Conservation (phyloP, 2,113 vertebrate species). For the Uropsilus gracilis region DNA sequence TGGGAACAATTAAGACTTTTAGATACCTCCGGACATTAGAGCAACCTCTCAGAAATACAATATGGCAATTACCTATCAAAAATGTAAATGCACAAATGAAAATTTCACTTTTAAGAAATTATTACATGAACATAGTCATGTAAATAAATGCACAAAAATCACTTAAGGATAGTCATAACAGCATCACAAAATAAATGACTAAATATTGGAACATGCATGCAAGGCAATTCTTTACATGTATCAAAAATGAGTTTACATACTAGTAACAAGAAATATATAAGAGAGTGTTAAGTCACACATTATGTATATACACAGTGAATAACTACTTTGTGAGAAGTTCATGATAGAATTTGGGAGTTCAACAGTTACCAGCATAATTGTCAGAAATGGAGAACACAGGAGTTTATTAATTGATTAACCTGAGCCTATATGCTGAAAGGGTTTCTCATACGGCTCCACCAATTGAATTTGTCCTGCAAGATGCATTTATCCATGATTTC, state of each 20-base stretch:
- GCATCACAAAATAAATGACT: neutral
- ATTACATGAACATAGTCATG: neutral
- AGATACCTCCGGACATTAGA: neutral
- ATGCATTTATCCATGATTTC: neutral
- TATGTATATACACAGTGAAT: neutral
- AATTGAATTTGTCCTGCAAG: neutral
- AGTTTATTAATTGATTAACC: neutral
- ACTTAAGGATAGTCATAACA: neutral
- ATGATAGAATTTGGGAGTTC: neutral
- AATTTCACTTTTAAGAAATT: neutral
- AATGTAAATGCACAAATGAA: neutral
- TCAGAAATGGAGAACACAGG: neutral
- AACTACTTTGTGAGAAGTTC: neutral
- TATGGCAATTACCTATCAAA: neutral
- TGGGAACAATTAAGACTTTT: neutral
- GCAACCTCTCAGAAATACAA: neutral
- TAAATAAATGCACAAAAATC: neutral
- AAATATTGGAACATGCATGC: neutral
- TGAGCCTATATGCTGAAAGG: neutral
- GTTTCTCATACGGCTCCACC: neutral
- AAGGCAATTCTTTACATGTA: neutral
- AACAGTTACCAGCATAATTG: neutral
- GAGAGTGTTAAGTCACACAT: neutral
- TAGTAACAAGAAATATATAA: neutral
- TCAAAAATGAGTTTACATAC: neutral